phyloP scores from a whole-genome alignment of 2,797 vertebrate genomes.

The Enteromius trimaculatus region DNA sequence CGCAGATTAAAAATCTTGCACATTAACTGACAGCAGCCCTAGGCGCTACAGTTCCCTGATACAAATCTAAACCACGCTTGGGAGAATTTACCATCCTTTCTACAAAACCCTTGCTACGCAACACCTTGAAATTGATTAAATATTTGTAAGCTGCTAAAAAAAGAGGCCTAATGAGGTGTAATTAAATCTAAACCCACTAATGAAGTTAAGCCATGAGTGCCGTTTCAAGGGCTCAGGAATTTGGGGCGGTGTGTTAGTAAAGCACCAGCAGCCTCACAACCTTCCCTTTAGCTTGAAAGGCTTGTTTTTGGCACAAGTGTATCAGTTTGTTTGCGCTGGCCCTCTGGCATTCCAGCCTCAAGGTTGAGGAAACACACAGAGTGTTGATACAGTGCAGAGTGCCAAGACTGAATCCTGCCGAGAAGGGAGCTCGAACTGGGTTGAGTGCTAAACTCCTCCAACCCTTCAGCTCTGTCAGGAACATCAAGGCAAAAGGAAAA shows the following conservation, averaged over 20 bases:
- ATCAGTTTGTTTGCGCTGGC: conserved; percentile 70
- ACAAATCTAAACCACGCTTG: not conserved
- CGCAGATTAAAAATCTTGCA: not conserved
- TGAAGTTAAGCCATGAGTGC: conserved; percentile 67
- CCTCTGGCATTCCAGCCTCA: conserved; percentile 61
- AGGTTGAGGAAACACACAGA: conserved; percentile 66
- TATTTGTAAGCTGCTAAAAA: conserved; percentile 70
- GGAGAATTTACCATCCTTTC: conserved; percentile 13
- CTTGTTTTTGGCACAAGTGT: conserved; percentile 58
- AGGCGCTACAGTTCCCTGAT: conserved; percentile 7
- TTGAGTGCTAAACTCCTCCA: conserved; percentile 35
- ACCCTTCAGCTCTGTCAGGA: conserved; percentile 21
- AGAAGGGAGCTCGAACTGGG: conserved; percentile 4
- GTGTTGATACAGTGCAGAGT: conserved; percentile 68
- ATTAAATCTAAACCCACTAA: conserved; percentile 79
- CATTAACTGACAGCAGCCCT: conserved; percentile 23
- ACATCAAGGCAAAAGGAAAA: not conserved
- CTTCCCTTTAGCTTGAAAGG: conserved; percentile 52
- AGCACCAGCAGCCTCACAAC: conserved; percentile 53
- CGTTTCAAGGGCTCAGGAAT: conserved; percentile 67
- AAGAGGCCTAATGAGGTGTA: conserved; percentile 73
- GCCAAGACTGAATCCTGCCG: conserved; percentile 55
- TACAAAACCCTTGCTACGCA: conserved; percentile 9
- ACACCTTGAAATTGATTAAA: conserved; percentile 69
- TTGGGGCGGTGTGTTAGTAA: conserved; percentile 54